Base-by-base conservation (phyloP, 1,140 invertebrate species). In the Scaptomyza graminum region DNA sequence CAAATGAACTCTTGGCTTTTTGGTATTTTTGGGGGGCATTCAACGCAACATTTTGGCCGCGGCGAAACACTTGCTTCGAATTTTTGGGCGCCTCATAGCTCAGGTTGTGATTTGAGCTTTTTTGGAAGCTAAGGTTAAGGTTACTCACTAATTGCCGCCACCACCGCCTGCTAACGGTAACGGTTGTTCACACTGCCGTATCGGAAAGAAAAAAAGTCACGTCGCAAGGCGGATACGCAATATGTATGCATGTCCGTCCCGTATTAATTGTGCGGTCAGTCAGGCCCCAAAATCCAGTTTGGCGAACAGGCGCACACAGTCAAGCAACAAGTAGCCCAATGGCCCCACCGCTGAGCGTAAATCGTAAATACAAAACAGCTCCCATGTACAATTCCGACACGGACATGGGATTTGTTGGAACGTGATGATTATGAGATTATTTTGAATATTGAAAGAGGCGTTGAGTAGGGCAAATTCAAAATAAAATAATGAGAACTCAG, bases 71-170 rank as follows among this genome's bases (percentile, higher is more conserved):
- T 75, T 76, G 57, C 82, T 87, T 73, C 64, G 57, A 52, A 67
- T 69, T 76, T 76, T 78, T 91, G 90, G 55, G 90, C 81, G 81
- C 90, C 90, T 80, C 66, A 84, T 91, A 91, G 84, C 76, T 78
- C 85, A 91, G 90, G 90, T 91, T 90, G 89, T 80, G 80, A 77
- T 81, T 90, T 90, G 89, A 90, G 90, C 90, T 91, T 91, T 90
- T 91, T 91, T 91, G 90, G 90, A 90, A 91, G 90, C 90, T 91
- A 91, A 91, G 90, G 90, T 91, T 91, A 91, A 91, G 90, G 90
- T 91, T 91, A 91, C 71, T 81, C 78, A 75, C 50, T 87, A 87
- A 85, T 81, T 85, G 81, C 46, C 6, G 44, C n/a, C 43, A 82
- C 46, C 6, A 41, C n/a, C 43, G 1, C 34, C 6, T 67, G 16